Conservation (phyloP, 2,797 vertebrate genomes). For the Corythornis leucogaster region DNA sequence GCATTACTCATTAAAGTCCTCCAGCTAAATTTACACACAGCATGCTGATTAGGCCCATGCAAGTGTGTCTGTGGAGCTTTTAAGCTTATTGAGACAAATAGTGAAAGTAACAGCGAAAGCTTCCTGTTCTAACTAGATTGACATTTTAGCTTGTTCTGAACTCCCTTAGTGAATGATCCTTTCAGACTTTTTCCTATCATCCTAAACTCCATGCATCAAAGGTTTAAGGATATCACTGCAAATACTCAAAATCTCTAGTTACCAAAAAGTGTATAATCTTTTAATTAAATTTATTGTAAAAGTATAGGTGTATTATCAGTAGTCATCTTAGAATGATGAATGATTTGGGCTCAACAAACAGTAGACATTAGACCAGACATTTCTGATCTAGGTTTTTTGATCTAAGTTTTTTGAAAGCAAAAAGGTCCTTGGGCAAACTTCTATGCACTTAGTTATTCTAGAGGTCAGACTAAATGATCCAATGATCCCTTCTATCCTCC, state of each 20-base stretch:
- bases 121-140: conserved; percentile 25
- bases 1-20: conserved; percentile 17
- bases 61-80: conserved; percentile 51
- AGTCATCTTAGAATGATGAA: not conserved
- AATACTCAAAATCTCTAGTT: not conserved
- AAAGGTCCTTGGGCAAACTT: not conserved
- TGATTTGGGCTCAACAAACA: not conserved
- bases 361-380: no score
- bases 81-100: conserved; percentile 60
- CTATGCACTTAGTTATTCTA: not conserved
- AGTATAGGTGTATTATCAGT: not conserved
- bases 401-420: not conserved
- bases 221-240: not conserved
- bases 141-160: not conserved
- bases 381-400: not conserved
- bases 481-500: not conserved
- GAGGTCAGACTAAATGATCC: not conserved
- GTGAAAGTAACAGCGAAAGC: not conserved
- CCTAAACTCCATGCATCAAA: not conserved
- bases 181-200: not conserved
- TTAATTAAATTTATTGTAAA: not conserved
- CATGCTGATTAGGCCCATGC: conserved; percentile 37
- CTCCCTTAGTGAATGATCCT: not conserved
- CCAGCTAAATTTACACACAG: conserved; percentile 54
- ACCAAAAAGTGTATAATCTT: not conserved